These are phyloP conservation scores for Notospermus geniculatus DNA, from an alignment of 1,140 invertebrate species.

Conservation along the genomic window DNA sequence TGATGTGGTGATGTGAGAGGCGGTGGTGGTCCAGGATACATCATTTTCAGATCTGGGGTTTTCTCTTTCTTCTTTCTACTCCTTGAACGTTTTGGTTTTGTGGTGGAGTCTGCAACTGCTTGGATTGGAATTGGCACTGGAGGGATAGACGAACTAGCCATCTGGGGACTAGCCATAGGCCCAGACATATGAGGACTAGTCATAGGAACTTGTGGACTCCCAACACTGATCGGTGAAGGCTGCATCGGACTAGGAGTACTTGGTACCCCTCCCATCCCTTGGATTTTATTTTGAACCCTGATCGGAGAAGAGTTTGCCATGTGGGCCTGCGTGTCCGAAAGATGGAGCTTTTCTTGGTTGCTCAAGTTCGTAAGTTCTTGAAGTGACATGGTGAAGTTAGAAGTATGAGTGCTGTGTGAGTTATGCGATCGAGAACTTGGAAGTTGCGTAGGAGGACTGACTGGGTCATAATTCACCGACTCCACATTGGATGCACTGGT, in stretches of 20 bases:
- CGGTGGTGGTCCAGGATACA: not conserved
- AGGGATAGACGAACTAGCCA: constrained; percentile 12
- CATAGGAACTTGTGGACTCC: constrained; percentile 25
- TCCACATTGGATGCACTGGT: constrained; percentile 8
- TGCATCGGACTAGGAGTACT: constrained; percentile 35
- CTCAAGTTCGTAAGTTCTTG: constrained; percentile 33
- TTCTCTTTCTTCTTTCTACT: constrained; percentile 35
- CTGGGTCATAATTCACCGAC: constrained; percentile 43
- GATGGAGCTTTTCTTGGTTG: constrained; percentile 11
- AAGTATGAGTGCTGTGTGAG: constrained; percentile 27
- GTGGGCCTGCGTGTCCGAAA: constrained; percentile 17
- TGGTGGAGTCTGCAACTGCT: constrained; percentile 48
- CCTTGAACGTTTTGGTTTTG: constrained; percentile 41
- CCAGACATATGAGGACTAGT: constrained; percentile 31
- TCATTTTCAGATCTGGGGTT: constrained; percentile 2
- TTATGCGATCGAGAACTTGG: constrained; percentile 15
- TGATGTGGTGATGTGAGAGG: not conserved
- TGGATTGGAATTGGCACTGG: constrained; percentile 36
- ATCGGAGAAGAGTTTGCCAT: constrained; percentile 12
- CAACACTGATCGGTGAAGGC: constrained; percentile 32
- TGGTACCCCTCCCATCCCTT: constrained; percentile 20
- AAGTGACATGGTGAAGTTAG: constrained; percentile 28
- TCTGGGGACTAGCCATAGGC: not conserved
- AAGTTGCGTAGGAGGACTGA: constrained; percentile 39
- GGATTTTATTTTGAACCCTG: constrained; percentile 12